Base-by-base conservation (phyloP, 2,797 vertebrate species). In the Cryptoblepharus egeriae region DNA sequence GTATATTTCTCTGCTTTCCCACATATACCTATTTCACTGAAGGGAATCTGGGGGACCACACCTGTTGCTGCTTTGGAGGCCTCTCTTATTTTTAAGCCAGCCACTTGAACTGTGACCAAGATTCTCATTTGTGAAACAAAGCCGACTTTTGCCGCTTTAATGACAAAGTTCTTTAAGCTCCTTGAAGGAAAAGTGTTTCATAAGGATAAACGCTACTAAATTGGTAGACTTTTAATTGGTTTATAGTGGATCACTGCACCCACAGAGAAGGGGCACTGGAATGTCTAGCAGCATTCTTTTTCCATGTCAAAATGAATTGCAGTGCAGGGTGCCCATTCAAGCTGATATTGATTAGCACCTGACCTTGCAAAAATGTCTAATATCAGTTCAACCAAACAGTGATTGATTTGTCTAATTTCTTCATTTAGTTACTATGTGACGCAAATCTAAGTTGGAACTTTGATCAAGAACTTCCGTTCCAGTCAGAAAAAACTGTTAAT, bases 381-480 rank as follows among this genome's bases (percentile, higher is more conserved):
- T 80, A 73, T 83, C 75, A 68, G 1, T 80, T 71, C 42, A 79
- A 30, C 64, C 42, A 12, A 52, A 80, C 18, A 67, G 24, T 86
- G 83, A 86, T 79, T 72, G 78, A 85, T 89, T 67, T 63, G 58
- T 61, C 80, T 75, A 26, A 67, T 79, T 69, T 55, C 67, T 22
- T 80, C 45, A 55, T 84, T 83, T 67, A 86, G 77, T 0, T 70
- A 68, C 63, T 70, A 61, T 70, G 73, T 67, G 74, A 11, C 24
- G 52, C 4, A 28, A 60, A 45, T 64, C 80, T 69, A 70, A 67
- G 20, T 82, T 90, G 77, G 71, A 15, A 15, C 85, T 81, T 87
- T 84, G 88, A 90, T 91, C 82, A 52, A 64, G 58, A 55, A 58
- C 6, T 80, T 88, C 76, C 52, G 61, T 37, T 37, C 71, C 35